Evolutionary conservation across 2,888 invertebrate genomes (phyloP).

Genomic region (Polyommatus icarus): DNA sequence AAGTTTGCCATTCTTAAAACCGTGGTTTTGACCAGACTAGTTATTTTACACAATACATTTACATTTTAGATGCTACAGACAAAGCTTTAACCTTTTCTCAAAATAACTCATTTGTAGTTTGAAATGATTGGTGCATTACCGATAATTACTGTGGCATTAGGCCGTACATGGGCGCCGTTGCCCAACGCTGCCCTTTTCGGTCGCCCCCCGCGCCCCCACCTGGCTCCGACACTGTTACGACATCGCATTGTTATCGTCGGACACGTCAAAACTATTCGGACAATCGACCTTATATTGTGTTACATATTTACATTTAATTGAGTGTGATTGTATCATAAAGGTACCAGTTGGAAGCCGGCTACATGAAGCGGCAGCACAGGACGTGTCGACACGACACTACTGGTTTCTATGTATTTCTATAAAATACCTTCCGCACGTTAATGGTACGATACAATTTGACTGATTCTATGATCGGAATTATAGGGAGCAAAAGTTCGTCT

Average conservation of each 20-base stretch:
- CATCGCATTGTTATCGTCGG: neutral
- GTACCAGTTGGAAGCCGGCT: neutral
- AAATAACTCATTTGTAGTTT: neutral
- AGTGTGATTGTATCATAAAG: neutral
- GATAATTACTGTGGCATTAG: constrained; percentile 14
- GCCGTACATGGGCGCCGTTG: constrained; percentile 1
- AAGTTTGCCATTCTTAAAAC: neutral
- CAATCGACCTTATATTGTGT: neutral
- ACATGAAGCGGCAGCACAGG: no score
- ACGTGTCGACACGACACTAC: neutral
- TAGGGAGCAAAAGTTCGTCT: no score
- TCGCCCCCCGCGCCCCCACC: neutral
- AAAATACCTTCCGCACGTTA: neutral
- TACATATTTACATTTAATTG: neutral
- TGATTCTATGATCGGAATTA: no score
- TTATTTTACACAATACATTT: neutral
- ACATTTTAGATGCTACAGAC: neutral
- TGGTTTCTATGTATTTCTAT: neutral
- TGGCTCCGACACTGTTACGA: neutral
- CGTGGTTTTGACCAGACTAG: no score
- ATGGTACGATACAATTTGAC: no score
- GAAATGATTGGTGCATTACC: constrained; percentile 13
- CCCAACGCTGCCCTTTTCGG: constrained; percentile 15
- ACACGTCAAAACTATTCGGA: neutral
- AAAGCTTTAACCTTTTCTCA: constrained; percentile 6